Conservation (phyloP, 2,888 invertebrate species). For the Papilio gigon region DNA sequence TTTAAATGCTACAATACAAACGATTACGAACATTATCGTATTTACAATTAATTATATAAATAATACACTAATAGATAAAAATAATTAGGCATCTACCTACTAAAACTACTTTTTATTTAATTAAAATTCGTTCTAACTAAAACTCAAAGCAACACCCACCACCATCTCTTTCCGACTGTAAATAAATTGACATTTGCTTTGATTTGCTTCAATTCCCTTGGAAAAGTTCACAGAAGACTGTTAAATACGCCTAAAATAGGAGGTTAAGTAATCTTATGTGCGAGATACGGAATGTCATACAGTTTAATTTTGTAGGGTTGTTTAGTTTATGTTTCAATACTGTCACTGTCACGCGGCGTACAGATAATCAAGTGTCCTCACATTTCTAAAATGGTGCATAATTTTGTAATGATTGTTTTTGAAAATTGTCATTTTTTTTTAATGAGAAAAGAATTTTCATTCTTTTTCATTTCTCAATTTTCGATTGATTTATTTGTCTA, state of each 20-base stretch:
- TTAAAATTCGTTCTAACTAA: slow-evolving; percentile 56
- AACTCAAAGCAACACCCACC: slow-evolving; percentile 75
- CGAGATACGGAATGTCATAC: slow-evolving; percentile 42
- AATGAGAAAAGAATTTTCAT: too few species aligned
- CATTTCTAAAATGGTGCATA: background rate
- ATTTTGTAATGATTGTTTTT: too few species aligned
- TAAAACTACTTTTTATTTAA: slow-evolving; percentile 49
- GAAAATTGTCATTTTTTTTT: too few species aligned
- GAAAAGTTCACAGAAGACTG: slow-evolving; percentile 5
- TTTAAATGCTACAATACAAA: slow-evolving; percentile 42
- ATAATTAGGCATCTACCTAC: slow-evolving; percentile 37
- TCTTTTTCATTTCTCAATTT: too few species aligned
- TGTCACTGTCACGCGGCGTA: slow-evolving; percentile 14
- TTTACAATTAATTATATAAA: slow-evolving; percentile 29
- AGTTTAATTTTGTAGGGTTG: slow-evolving; percentile 22
- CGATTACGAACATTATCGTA: slow-evolving; percentile 29
- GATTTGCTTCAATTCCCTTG: slow-evolving; percentile 34
- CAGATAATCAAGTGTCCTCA: background rate
- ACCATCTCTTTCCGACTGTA: slow-evolving; percentile 72
- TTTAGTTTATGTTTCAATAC: background rate
- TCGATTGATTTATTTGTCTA: too few species aligned
- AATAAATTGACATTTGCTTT: slow-evolving; percentile 59
- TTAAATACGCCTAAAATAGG: slow-evolving; percentile 32
- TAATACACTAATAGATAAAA: slow-evolving; percentile 35
- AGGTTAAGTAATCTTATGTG: background rate